Evolutionary conservation across 2,797 vertebrate species (phyloP).

Genomic region (Chaenodraco wilsoni): DNA sequence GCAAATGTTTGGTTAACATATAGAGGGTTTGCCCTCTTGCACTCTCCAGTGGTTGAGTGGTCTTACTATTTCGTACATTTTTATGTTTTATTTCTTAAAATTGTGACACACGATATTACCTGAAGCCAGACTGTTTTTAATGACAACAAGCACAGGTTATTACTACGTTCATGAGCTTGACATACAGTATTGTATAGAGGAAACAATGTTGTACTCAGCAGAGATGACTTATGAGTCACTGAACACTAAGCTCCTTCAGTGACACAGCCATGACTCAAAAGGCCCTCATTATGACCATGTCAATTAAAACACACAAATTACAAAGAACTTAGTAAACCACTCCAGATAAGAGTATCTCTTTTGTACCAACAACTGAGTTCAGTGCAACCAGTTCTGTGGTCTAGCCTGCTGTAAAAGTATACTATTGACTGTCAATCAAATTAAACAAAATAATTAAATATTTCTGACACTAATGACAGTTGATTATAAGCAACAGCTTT

Average conservation of each 20-base stretch:
- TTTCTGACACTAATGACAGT: neutral
- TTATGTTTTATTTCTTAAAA: slow-evolving; percentile 6
- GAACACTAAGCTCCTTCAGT: slow-evolving; percentile 59
- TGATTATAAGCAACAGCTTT: neutral
- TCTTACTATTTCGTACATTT: slow-evolving; percentile 17
- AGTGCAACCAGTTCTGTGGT: neutral
- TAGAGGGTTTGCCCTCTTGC: slow-evolving; percentile 40
- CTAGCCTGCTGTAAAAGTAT: neutral
- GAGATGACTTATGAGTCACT: slow-evolving; percentile 58
- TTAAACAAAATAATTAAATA: neutral
- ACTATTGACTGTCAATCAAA: neutral
- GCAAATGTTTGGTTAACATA: slow-evolving; percentile 61
- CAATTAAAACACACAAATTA: slow-evolving; percentile 35
- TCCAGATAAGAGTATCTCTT: slow-evolving; percentile 9
- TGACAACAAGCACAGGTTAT: neutral
- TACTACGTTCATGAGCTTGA: neutral
- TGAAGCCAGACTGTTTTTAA: neutral
- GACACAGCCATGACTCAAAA: slow-evolving; percentile 65
- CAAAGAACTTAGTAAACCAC: slow-evolving; percentile 7
- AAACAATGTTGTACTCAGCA: slow-evolving; percentile 36
- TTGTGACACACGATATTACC: slow-evolving; percentile 1
- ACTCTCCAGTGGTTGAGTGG: slow-evolving; percentile 26
- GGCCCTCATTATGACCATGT: slow-evolving; percentile 42
- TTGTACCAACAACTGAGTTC: slow-evolving; percentile 8
- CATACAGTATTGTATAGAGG: slow-evolving; percentile 1